Conservation (phyloP, 2,888 invertebrate genomes). For the Himalopsyche anomala region DNA sequence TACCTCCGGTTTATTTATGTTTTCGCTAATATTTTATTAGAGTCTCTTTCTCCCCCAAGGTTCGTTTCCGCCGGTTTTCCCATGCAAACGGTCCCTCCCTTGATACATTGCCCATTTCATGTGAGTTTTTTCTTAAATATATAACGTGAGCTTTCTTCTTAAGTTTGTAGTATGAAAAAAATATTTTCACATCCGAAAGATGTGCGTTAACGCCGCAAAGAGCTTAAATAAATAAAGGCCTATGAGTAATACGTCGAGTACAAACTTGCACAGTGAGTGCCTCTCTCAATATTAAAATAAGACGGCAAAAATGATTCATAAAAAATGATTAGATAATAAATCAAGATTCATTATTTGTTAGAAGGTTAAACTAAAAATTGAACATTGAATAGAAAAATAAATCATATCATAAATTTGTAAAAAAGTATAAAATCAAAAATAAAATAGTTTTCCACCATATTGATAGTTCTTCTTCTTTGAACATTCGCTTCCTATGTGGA, state of each 20-base stretch:
- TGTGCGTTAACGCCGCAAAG: conserved; percentile 43
- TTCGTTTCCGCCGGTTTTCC: conserved; percentile 56
- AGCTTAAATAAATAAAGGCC: conserved; percentile 54
- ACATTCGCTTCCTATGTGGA: no score
- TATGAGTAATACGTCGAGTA: conserved; percentile 13
- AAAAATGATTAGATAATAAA: no score
- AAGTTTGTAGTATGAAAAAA: conserved; percentile 51
- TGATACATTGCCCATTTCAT: conserved; percentile 52
- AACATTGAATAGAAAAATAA: no score
- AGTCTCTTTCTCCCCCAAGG: conserved; percentile 56
- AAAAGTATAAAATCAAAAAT: no score
- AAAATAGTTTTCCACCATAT: no score
- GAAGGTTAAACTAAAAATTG: no score
- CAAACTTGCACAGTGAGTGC: not conserved
- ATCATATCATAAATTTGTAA: no score
- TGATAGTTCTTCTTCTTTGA: no score
- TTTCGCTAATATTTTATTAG: conserved; percentile 60
- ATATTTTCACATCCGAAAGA: conserved; percentile 50
- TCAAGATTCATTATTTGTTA: no score
- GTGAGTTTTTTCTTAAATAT: conserved; percentile 56
- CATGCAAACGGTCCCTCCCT: conserved; percentile 58
- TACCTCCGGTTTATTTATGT: conserved; percentile 59
- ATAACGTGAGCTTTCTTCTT: conserved; percentile 55
- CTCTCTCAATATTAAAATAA: no score
- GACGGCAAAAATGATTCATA: no score